Base-by-base conservation (phyloP, 2,113 vertebrate genomes). In the Oceanodroma tethys region DNA sequence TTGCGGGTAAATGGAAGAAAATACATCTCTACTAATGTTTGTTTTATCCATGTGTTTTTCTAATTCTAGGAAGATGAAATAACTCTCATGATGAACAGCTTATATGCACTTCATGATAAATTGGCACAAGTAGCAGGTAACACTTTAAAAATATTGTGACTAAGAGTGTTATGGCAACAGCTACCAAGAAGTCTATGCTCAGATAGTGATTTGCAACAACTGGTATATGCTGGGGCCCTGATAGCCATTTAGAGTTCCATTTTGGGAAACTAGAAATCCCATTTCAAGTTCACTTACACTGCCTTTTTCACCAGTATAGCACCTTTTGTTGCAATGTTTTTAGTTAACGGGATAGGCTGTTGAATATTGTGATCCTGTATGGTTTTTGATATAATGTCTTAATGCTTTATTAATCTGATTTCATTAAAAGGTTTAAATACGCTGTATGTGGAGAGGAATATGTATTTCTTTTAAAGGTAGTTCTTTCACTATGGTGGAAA, bases 61-160 rank as follows among this genome's bases (percentile, higher is more conserved):
- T 95, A 86, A 91, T 98, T 98, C 76, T 96, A 99, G 99, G 94
- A 88, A 84, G 91, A 96, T 89, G 82, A 94, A 89, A 98, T 56
- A 98, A 98, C 97, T 98, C 98, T 95, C 75, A 98, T 99, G 97
- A 98, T 99, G 93, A 99, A 98, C 87, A 98, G 99, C 89, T 98
- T 99, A 81, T 98, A 99, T 93, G 98, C 97, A 78, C 99, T 99
- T 67, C 99, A 99, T 75, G 99, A 99, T 95, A 99, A 99, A 93
- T 97, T 99, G 98, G 99, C 99, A 81, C 97, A 98, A 90, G 98
- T 99, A 91, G 99, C 99, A 97, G 99, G 99, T 99, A 99, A 96
- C 88, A 94, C 53, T 94, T 95, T 29, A 93, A 95, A 95, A 53
- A 85, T 62, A 81, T 13, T 91, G 72, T 74, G 45, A 63, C 50